These are phyloP conservation scores for Toxotes jaculatrix DNA, from an alignment of 2,113 vertebrate species.

Conservation along the genomic window DNA sequence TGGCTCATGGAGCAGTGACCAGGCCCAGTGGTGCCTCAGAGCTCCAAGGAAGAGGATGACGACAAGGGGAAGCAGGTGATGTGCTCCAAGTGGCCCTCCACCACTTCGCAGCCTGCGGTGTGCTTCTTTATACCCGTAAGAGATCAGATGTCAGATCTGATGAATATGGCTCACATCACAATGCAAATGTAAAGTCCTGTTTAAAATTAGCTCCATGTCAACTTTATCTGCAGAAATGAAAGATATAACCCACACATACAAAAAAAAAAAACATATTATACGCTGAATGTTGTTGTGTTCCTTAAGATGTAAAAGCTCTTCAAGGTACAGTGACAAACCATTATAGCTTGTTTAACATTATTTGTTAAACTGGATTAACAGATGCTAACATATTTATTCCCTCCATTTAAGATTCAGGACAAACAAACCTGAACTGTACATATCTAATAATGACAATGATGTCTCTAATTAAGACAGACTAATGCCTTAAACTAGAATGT, in stretches of 20 bases:
- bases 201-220: constrained; percentile 33
- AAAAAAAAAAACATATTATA: not conserved
- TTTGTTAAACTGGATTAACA: not conserved
- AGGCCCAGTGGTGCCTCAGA: constrained; percentile 56
- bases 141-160: constrained; percentile 79
- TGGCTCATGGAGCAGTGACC: constrained; percentile 59
- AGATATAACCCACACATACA: not conserved
- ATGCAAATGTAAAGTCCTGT: constrained; percentile 26
- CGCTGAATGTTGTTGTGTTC: not conserved
- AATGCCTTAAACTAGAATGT: not conserved
- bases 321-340: not conserved
- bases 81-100: constrained; percentile 78
- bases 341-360: not conserved
- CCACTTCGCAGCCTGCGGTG: constrained; percentile 65
- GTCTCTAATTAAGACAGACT: not conserved
- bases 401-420: not conserved
- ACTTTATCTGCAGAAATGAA: constrained; percentile 11
- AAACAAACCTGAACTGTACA: not conserved
- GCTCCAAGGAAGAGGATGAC: constrained; percentile 69
- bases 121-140: constrained; percentile 63
- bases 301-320: not conserved
- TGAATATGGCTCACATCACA: constrained; percentile 65
- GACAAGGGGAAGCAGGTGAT: constrained; percentile 82
- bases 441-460: not conserved
- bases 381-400: not conserved